Evolutionary conservation across 2,113 vertebrate genomes (phyloP), one percentile per base, ranked within the genome.

Genomic region (Oryctolagus cuniculus): DNA sequence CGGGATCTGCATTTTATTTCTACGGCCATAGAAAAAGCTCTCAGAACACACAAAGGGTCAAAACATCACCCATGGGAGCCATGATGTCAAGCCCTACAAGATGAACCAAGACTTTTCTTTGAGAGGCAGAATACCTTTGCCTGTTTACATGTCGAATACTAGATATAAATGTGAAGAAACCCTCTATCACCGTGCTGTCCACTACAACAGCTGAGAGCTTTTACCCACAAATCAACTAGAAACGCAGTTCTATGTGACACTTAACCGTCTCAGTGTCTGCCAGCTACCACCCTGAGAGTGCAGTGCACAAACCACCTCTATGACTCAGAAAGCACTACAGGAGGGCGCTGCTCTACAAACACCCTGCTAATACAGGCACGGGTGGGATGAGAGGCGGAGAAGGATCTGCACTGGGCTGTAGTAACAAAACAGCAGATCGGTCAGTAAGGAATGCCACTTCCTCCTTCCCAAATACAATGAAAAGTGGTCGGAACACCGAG

Each of bases 51-150:
- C 17, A 83, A 11, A 75, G 66, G 5, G 70, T 11, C 81, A 79
- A 93, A 89, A 61, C 55, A 74, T 24, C 79, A 73, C 19, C 31
- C n/a, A 25, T 13, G 31, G 58, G 73, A 86, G 21, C 38, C 86
- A 7, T 5, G 31, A 25, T 74, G 24, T 55, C 53, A 53, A 77
- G 72, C 6, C 49, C 91, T 63, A 63, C 11, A 69, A 82, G 66
- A 94, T 4, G 24, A 88, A 67, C 16, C 31, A 51, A 79, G 34
- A 38, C 15, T 91, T 94, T 93, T 82, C 72, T 93, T 94, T 82
- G 74, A 81, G 81, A 94, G 49, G 19, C 38, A 95, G 10, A 79
- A 72, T 58, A 79, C 31, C 34, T 82, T 66, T 34, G 31, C 63
- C 17, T 73, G 11, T 75, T 75, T 29, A 79, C 51, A 29, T 63